Evolutionary conservation across 2,888 invertebrate genomes (phyloP).

Genomic region (Tolmerus cingulatus): DNA sequence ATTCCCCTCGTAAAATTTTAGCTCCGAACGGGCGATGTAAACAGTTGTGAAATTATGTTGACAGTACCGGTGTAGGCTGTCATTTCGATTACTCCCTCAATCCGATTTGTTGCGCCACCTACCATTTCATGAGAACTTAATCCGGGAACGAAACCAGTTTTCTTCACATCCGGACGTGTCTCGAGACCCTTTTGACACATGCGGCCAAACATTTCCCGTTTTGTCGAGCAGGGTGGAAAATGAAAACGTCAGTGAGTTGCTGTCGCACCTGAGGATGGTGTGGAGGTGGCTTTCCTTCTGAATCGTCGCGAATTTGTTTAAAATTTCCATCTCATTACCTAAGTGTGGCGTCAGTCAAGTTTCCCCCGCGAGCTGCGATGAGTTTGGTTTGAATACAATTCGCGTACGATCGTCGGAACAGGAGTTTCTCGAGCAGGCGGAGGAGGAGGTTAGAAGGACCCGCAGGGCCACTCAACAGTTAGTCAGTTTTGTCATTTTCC

Average conservation of each 20-base stretch:
- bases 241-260: constrained; percentile 23
- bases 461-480: not conserved
- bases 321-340: not conserved
- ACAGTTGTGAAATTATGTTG: not conserved
- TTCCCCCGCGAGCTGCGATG: not conserved
- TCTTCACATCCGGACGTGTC: not conserved
- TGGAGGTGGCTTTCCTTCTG: not conserved
- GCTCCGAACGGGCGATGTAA: not conserved
- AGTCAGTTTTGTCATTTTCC: not conserved
- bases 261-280: constrained; percentile 11
- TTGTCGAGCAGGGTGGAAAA: not conserved
- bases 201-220: not conserved
- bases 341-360: not conserved
- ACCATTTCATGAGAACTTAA: not conserved
- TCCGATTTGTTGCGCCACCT: not conserved
- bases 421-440: not conserved
- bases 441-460: not conserved
- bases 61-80: not conserved
- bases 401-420: not conserved
- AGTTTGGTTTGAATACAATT: not conserved
- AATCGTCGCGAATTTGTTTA: not conserved
- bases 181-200: not conserved
- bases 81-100: not conserved
- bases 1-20: not conserved
- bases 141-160: not conserved